A percentile compares a stretch with the other conserved stretches of the same genome.
These are phyloP conservation scores for Thinocorus orbignyianus DNA, from an alignment of 2,113 vertebrate genomes.

Conservation along the genomic window DNA sequence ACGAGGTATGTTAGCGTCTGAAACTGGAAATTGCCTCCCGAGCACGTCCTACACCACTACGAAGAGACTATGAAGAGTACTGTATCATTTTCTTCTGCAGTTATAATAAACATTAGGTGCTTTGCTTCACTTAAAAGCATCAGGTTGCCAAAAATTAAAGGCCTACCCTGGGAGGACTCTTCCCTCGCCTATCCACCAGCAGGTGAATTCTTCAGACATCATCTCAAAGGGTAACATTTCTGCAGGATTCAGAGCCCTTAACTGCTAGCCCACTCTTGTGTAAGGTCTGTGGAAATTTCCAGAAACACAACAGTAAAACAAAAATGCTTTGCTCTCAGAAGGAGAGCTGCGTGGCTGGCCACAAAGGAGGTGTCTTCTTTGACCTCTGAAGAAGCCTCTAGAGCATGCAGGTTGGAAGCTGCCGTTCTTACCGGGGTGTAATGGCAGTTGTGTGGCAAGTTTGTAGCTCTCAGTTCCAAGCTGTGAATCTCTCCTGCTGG, in stretches of 20 bases:
- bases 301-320: not conserved
- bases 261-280: not conserved
- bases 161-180: not conserved
- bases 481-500: not conserved
- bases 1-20: not conserved
- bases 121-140: not conserved
- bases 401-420: not conserved
- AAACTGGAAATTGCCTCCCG: not conserved
- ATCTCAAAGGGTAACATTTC: not conserved
- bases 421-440: not conserved
- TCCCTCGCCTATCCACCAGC: not conserved
- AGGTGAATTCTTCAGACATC: not conserved
- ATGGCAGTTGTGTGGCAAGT: not conserved
- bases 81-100: not conserved
- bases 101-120: not conserved
- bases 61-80: not conserved
- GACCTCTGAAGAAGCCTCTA: not conserved
- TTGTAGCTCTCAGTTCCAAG: not conserved
- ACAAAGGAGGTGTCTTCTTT: not conserved
- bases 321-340: not conserved
- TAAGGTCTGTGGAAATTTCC: not conserved
- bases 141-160: not conserved
- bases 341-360: not conserved
- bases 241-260: not conserved
- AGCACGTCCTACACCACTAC: fast-evolving